Percentiles rank a stretch among this genome's conserved stretches.
phyloP scores from a whole-genome alignment of 53 echinoderm and acorn worm species.

The Antedon mediterranea region DNA sequence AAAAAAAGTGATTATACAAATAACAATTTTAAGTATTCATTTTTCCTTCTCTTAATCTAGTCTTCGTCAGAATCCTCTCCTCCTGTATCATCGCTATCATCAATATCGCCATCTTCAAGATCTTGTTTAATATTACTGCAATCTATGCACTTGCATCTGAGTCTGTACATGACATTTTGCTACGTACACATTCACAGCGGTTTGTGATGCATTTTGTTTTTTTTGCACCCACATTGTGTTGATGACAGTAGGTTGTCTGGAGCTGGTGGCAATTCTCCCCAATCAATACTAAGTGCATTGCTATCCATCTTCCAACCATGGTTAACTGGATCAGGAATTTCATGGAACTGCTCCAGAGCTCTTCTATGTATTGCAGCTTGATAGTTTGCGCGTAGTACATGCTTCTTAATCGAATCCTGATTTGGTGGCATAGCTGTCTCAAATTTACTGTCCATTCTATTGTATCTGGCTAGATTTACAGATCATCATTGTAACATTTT shows the following conservation, averaged over 20 bases:
- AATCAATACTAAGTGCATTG: constrained; percentile 13
- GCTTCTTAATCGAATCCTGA: too few relatives aligned
- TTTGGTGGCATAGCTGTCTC: too few relatives aligned
- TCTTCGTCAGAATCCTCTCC: constrained; percentile 13
- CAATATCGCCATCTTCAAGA: too few relatives aligned
- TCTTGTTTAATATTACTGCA: constrained; percentile 14
- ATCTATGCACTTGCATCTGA: constrained; percentile 27
- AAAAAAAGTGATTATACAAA: too few relatives aligned
- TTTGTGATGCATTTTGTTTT: constrained; percentile 7
- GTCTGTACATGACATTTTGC: constrained; percentile 22
- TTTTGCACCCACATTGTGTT: constrained; percentile 17
- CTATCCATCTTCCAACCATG: constrained; percentile 38
- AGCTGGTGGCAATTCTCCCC: constrained; percentile 25
- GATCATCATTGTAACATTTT: too few relatives aligned
- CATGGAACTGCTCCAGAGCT: constrained; percentile 12
- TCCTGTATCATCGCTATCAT: neutral
- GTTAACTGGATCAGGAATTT: constrained; percentile 13
- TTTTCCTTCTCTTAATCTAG: too few relatives aligned
- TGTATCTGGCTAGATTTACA: too few relatives aligned
- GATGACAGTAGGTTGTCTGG: constrained; percentile 31
- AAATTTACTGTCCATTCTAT: too few relatives aligned
- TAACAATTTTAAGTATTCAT: too few relatives aligned
- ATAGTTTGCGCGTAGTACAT: too few relatives aligned
- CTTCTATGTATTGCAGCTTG: constrained; percentile 19
- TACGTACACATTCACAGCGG: constrained; percentile 18